A percentile compares a stretch with the other conserved stretches of the same genome.
These are phyloP conservation scores for Hirtodrosophila trivittata DNA, from an alignment of 2,888 invertebrate species.

Conservation along the genomic window DNA sequence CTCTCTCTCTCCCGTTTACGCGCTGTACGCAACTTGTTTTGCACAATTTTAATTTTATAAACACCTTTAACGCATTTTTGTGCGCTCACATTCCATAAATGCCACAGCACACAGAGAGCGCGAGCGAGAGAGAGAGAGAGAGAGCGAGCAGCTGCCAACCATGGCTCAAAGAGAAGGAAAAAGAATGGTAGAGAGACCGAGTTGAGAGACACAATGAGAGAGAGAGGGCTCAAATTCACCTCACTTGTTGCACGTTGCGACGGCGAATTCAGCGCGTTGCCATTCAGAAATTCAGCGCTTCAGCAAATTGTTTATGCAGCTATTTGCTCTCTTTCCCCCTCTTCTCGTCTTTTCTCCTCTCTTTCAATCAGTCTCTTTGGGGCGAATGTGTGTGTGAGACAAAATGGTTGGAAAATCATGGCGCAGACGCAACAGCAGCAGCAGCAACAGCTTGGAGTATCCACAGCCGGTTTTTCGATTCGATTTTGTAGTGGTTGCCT, in stretches of 20 bases:
- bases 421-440: constrained; percentile 62
- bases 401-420: constrained; percentile 76
- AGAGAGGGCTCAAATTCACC: constrained; percentile 62
- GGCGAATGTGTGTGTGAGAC: constrained; percentile 50
- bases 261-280: constrained; percentile 54
- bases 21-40: constrained; percentile 72
- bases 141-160: too few species aligned
- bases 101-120: constrained; percentile 47
- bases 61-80: constrained; percentile 79
- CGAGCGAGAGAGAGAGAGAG: constrained; percentile 12
- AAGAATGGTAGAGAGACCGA: constrained; percentile 15
- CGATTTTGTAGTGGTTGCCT: constrained; percentile 44
- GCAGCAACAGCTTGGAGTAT: constrained; percentile 9
- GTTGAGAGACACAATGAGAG: constrained; percentile 12
- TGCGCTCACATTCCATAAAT: constrained; percentile 79
- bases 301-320: constrained; percentile 37
- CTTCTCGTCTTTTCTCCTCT: constrained; percentile 12
- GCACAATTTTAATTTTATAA: constrained; percentile 79
- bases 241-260: constrained; percentile 52
- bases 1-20: constrained; percentile 23
- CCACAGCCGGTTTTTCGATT: constrained; percentile 51
- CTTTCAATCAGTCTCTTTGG: background rate
- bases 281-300: constrained; percentile 72
- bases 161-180: too few species aligned
- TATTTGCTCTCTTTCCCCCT: constrained; percentile 16